Base-by-base conservation (phyloP, 2,113 vertebrate species). In the Pagrus major region DNA sequence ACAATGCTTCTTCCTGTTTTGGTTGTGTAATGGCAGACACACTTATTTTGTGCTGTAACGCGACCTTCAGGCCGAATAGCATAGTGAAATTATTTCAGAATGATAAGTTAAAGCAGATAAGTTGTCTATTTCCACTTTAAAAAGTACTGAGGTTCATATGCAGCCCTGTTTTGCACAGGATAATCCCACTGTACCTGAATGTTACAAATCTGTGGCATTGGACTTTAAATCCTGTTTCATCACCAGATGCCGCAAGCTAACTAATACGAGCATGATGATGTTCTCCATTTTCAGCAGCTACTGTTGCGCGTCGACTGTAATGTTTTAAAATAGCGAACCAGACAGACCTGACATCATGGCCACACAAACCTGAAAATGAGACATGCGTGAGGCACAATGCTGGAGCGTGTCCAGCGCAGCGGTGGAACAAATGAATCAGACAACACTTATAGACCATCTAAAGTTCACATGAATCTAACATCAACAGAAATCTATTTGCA, bases 381-480 rank as follows among this genome's bases (percentile, higher is more conserved):
- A 83, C 46, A 76, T 81, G 77, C 61, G 58, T 78, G 70, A 86
- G 81, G 78, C 84, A 84, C 86, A 88, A 83, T 77, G 41, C 86
- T 86, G 91, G 86, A 79, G 5, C 55, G 0, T 4, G 74, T 71
- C 78, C 86, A 89, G n/a, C 23, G 6, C 63, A 59, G 74, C 14
- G 14, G 61, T 92, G 93, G 92, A 94, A 89, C 84, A 84, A 86
- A 70, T 92, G 89, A 89, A 91, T 92, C 91, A 89, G 81, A 41
- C 79, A 12, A 72, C 83, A 39, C 84, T 87, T 91, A 87, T 88
- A 91, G 84, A 81, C 59, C 69, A 29, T 82, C 65, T 86, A 59
- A 84, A 80, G 84, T 82, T 85, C 79, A 80, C 72, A 63, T 77
- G 81, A 87, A 74, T 80, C 82, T 70, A 81, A 33, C 81, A 71